Conservation (phyloP, 2,888 invertebrate species). For the Nemotelus nigrinus region DNA sequence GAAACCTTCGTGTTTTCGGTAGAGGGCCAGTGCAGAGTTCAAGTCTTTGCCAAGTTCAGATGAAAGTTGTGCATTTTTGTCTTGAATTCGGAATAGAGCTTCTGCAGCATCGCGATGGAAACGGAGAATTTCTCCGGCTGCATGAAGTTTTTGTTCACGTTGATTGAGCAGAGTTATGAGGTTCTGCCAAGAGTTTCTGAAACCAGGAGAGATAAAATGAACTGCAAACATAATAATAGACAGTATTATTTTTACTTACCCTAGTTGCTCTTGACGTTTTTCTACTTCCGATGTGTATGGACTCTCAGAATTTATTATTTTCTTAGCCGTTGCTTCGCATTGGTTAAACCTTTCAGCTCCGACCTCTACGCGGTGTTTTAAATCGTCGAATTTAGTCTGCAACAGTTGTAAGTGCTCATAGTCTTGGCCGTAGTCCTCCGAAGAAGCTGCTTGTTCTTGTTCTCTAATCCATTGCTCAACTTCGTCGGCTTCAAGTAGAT, state of each 20-base stretch:
- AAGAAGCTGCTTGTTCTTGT: conserved; percentile 86
- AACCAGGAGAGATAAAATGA: conserved; percentile 43
- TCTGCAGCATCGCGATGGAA: conserved; percentile 97
- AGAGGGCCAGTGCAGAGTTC: conserved; percentile 83
- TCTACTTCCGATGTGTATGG: conserved; percentile 88
- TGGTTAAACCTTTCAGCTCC: conserved; percentile 91
- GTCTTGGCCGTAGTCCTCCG: conserved; percentile 95
- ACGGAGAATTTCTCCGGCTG: conserved; percentile 96
- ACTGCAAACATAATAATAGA: too few relatives aligned
- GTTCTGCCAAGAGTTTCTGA: conserved; percentile 85
- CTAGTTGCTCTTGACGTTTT: conserved; percentile 84
- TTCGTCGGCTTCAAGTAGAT: conserved; percentile 88
- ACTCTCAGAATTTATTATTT: conserved; percentile 84
- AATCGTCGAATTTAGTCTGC: conserved; percentile 91
- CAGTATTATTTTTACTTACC: conserved; percentile 68
- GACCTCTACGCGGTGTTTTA: conserved; percentile 88
- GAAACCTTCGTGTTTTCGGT: conserved; percentile 89
- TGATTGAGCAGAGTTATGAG: conserved; percentile 87
- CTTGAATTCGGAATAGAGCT: conserved; percentile 87
- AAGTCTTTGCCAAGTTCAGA: conserved; percentile 84
- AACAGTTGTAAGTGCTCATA: conserved; percentile 88
- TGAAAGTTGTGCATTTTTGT: conserved; percentile 86
- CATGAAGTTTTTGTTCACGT: conserved; percentile 86
- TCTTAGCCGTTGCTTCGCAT: conserved; percentile 89
- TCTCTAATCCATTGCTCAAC: conserved; percentile 93